Base-by-base conservation (phyloP, 2,888 invertebrate species). In the Malacosoma neustria region DNA sequence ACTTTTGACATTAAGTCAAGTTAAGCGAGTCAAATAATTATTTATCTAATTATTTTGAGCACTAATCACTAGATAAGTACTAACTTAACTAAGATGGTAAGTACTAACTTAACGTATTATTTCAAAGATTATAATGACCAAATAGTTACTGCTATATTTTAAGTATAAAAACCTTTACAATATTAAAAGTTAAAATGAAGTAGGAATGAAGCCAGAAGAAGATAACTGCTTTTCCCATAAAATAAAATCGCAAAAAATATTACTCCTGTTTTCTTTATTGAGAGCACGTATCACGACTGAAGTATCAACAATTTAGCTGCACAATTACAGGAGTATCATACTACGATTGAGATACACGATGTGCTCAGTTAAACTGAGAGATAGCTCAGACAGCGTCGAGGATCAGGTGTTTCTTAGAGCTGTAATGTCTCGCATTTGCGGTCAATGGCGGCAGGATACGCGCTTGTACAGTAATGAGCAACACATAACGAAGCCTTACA, bases 401-500 rank as follows among this genome's bases (percentile, higher is more conserved):
- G 70, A 63, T 81, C 81, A 75, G 73, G 74, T 76, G 77, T 22
- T 22, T 9, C 9, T 22, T 5, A 61, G 57, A 61, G 59, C 46
- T 59, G 72, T 76, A 74, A 80, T 79, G 80, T 76, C 76, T 73
- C 74, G 70, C 81, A 77, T 77, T 84, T 84, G 82, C 77, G 82
- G 82, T 82, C 72, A 65, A 61, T 57, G 57, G 65, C 56, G 70
- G 72, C 76, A 84, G 84, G 84, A 85, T 85, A 79, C 82, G 64
- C 60, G 71, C 82, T 73, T 79, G 84, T 81, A 74, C 71, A 61
- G 72, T 85, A 85, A 85, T 85, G 84, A 84, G 82, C 82, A 74
- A 76, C 82, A 79, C 75, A 81, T 81, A 81, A 80, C 68, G 84
- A 85, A 85, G 73, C 84, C 84, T 68, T 82, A 84, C 84, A 84